A percentile compares a stretch with the other conserved stretches of the same genome.
phyloP scores from a whole-genome alignment of 2,888 invertebrate species.

The Tetheella fluctuosa region DNA sequence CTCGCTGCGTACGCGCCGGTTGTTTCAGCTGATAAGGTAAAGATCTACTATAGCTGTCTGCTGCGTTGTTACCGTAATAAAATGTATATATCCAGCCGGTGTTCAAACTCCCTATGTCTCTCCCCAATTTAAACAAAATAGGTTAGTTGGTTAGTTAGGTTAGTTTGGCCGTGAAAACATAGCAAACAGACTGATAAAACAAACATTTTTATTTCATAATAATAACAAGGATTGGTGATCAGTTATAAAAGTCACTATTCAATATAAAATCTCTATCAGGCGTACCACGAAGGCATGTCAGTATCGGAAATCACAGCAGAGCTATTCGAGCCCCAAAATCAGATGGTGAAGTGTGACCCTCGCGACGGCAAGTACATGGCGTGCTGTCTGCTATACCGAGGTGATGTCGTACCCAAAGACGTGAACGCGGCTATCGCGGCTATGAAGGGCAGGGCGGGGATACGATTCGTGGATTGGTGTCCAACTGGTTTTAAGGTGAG shows the following conservation, averaged over 20 bases:
- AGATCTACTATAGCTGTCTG: no score
- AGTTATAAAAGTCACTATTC: no score
- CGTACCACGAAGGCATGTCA: conserved; percentile 89
- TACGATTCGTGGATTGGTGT: conserved; percentile 97
- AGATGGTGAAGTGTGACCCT: conserved; percentile 96
- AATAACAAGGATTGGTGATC: no score
- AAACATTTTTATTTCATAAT: no score
- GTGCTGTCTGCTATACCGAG: conserved; percentile 93
- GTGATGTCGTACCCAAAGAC: conserved; percentile 95
- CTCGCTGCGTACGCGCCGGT: conserved; percentile 89
- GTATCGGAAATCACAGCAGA: conserved; percentile 93
- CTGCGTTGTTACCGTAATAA: no score
- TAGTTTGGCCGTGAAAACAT: no score
- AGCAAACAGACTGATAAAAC: no score
- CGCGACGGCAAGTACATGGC: conserved; percentile 95
- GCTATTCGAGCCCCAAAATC: conserved; percentile 94
- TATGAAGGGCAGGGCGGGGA: conserved; percentile 89
- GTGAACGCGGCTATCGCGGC: conserved; percentile 93
- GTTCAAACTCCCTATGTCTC: no score
- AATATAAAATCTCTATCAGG: conserved; percentile 42
- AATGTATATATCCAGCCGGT: no score
- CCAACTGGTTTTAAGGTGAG: conserved; percentile 94
- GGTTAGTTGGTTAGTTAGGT: no score
- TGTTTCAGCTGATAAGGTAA: conserved; percentile 87
- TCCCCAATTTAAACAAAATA: no score